Evolutionary conservation across 2,113 vertebrate genomes (phyloP).

Genomic region (Panthera tigris): DNA sequence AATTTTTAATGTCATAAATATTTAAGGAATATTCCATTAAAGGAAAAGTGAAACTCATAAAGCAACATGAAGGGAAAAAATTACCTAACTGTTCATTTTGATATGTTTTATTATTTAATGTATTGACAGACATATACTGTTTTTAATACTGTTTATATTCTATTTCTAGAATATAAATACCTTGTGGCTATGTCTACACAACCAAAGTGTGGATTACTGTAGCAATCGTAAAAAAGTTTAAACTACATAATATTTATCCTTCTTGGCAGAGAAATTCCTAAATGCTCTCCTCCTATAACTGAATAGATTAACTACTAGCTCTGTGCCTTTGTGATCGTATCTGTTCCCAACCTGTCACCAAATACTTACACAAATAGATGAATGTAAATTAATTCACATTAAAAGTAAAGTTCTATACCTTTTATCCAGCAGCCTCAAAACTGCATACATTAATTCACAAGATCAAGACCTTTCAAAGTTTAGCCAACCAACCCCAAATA

Average conservation of each 20-base stretch:
- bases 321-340: background rate
- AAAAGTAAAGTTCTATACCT: background rate
- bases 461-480: background rate
- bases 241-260: background rate
- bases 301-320: background rate
- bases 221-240: background rate
- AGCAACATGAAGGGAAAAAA: background rate
- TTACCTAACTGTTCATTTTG: background rate
- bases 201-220: background rate
- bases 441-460: background rate
- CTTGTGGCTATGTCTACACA: background rate
- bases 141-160: background rate
- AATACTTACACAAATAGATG: background rate
- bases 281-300: background rate
- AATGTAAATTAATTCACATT: background rate
- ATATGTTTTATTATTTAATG: background rate
- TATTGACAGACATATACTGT: background rate
- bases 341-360: background rate
- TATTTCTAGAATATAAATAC: background rate
- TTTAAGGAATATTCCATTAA: background rate
- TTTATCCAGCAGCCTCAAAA: background rate
- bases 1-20: slow-evolving; percentile 1
- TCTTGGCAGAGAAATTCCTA: background rate
- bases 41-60: background rate
- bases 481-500: background rate